Percentiles rank a stretch among this genome's conserved stretches.
Conservation (phyloP, 2,113 vertebrate genomes). For the Dendropsophus ebraccatus region DNA sequence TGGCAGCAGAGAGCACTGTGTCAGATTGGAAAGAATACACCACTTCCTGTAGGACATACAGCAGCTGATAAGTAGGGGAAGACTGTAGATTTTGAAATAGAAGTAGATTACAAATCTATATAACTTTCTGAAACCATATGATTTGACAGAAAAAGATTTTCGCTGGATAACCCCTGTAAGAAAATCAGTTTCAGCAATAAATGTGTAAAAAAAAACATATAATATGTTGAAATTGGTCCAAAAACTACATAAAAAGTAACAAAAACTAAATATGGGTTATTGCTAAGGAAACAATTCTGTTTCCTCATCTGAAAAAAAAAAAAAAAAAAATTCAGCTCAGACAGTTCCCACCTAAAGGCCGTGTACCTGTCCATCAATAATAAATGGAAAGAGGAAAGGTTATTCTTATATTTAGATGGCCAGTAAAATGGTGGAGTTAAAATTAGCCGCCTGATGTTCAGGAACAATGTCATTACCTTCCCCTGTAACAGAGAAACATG, state of each 20-base stretch:
- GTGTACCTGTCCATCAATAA: constrained; percentile 51
- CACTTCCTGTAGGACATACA: no score
- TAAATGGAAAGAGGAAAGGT: constrained; percentile 28
- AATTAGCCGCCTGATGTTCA: constrained; percentile 44
- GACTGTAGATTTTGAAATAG: no score
- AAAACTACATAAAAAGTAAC: background rate
- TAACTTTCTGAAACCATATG: no score
- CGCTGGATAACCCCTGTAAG: no score
- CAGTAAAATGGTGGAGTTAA: constrained; percentile 18
- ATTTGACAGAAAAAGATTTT: no score
- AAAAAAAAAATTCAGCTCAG: background rate
- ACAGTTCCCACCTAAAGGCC: constrained; percentile 32
- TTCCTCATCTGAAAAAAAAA: constrained; percentile 45
- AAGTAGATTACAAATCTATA: no score
- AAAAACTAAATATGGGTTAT: constrained; percentile 33
- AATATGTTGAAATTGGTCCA: background rate
- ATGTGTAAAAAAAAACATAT: no score
- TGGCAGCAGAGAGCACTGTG: no score
- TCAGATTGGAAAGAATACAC: no score
- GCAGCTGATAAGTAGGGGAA: no score
- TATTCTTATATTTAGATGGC: constrained; percentile 39
- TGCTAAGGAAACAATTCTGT: constrained; percentile 32
- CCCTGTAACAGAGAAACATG: constrained; percentile 14
- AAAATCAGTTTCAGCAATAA: no score
- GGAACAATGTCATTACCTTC: constrained; percentile 52